phyloP scores from a whole-genome alignment of 37 sponge, comb jelly and placozoan genomes.

The Mnemiopsis leidyi region DNA sequence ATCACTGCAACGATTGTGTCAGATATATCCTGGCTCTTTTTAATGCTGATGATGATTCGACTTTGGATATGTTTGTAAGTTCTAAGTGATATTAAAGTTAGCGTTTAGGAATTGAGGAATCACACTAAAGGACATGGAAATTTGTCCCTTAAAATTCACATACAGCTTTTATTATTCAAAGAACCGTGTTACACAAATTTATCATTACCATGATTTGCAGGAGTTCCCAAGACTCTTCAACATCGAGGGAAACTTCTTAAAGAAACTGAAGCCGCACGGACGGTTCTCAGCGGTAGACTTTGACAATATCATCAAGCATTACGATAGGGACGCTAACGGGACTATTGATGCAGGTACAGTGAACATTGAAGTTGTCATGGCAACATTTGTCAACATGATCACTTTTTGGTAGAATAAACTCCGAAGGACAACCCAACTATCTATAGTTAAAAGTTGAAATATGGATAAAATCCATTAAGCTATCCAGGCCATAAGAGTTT shows the following conservation, averaged over 20 bases:
- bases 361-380: not conserved
- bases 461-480: too few relatives aligned
- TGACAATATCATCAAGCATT: constrained; percentile 62
- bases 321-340: constrained; percentile 56
- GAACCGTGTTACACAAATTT: too few relatives aligned
- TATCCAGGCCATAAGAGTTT: too few relatives aligned
- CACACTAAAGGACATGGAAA: too few relatives aligned
- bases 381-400: too few relatives aligned
- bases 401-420: too few relatives aligned
- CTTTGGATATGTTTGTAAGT: constrained; percentile 57
- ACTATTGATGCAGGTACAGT: constrained; percentile 65
- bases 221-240: constrained; percentile 57
- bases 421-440: too few relatives aligned
- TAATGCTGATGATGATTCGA: not conserved
- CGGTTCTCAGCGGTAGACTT: constrained; percentile 48
- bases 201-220: too few relatives aligned
- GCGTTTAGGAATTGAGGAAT: too few relatives aligned
- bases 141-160: not conserved
- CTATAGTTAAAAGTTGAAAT: too few relatives aligned
- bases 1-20: constrained; percentile 44
- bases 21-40: constrained; percentile 52
- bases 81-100: too few relatives aligned
- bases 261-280: constrained; percentile 56
- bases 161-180: too few relatives aligned
- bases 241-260: constrained; percentile 45